A percentile compares a stretch with the other conserved stretches of the same genome.
Evolutionary conservation across 2,113 vertebrate species (phyloP).

Genomic region (Cyphomyrus discorhynchus): DNA sequence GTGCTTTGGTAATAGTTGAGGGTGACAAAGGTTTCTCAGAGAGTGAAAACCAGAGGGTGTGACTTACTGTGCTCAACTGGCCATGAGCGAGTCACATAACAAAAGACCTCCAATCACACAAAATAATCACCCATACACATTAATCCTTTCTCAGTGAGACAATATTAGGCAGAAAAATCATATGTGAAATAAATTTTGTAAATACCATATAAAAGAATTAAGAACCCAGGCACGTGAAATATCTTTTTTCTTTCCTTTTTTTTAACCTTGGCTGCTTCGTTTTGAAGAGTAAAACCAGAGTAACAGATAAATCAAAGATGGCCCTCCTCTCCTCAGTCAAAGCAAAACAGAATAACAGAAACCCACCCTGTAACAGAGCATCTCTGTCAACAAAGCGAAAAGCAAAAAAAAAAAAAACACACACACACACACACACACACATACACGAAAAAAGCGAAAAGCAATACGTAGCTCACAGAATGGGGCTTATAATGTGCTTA

Average conservation of each 20-base stretch:
- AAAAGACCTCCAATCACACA: background rate
- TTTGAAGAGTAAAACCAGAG: background rate
- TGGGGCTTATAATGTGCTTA: constrained; percentile 74
- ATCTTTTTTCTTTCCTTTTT: background rate
- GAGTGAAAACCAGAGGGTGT: background rate
- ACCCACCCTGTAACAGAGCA: background rate
- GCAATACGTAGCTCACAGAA: constrained; percentile 95
- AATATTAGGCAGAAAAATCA: background rate
- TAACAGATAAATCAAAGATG: background rate
- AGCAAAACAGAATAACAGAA: background rate
- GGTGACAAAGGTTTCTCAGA: background rate
- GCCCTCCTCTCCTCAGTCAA: background rate
- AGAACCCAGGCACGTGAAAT: background rate
- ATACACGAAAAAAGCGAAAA: constrained; percentile 27
- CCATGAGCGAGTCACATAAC: background rate
- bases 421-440: constrained; percentile 70
- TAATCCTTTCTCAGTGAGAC: background rate
- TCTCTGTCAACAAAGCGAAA: background rate
- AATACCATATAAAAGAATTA: background rate
- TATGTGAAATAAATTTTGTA: background rate
- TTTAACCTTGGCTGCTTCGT: background rate
- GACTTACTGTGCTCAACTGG: background rate
- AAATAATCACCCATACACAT: background rate
- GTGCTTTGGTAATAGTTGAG: constrained; percentile 3
- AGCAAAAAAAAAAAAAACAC: constrained; percentile 29